phyloP scores from a whole-genome alignment of 2,113 vertebrate species.

The pig (Sus scrofa) region T2T-Sscrofa CM000813.6:142750501-142751000 shows the following conservation, averaged over 20 bases:
- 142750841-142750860: not conserved
- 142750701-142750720: not conserved
- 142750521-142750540: not conserved
- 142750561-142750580: not conserved
- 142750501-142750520: not conserved
- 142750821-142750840: not conserved
- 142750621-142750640: not conserved
- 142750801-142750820: not conserved
- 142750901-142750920: fast-evolving
- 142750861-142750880: not conserved
- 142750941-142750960: not conserved
- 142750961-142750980: not conserved
- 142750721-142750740: not conserved
- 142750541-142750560: not conserved
- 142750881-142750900: not conserved
- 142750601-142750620: constrained; percentile 40
- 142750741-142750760: not conserved
- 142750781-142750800: not conserved
- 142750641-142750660: not conserved
- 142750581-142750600: constrained; percentile 51
- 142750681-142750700: constrained; percentile 19
- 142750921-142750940: not conserved
- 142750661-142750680: constrained; percentile 37
- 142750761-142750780: not conserved
- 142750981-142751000: not conserved